Evolutionary conservation across 2,113 vertebrate genomes (phyloP).

Genomic region (Grus americana): DNA sequence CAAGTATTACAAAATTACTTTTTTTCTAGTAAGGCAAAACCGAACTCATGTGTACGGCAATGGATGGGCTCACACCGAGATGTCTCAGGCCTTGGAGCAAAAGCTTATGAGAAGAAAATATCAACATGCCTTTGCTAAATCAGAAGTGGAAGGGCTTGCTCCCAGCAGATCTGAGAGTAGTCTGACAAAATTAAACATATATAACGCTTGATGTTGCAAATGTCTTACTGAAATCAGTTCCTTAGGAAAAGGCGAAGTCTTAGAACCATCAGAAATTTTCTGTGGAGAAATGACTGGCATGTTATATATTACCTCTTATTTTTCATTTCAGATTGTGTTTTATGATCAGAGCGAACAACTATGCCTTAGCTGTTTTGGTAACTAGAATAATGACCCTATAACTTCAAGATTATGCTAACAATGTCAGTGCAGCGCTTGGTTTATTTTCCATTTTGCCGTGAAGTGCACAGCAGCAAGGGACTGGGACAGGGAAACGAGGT

Average conservation of each 20-base stretch:
- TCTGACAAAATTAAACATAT: not conserved
- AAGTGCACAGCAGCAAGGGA: too few relatives aligned
- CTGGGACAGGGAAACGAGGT: not conserved
- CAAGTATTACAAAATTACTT: not conserved
- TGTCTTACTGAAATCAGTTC: not conserved
- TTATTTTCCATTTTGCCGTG: not conserved
- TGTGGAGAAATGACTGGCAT: not conserved
- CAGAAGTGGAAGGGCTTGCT: not conserved
- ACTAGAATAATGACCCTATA: not conserved
- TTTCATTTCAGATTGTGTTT: not conserved
- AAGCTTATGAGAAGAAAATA: not conserved
- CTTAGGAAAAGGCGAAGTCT: not conserved
- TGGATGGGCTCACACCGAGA: accelerated
- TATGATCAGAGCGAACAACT: not conserved
- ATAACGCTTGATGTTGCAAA: not conserved
- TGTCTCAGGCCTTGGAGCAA: not conserved
- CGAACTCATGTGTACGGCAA: accelerated
- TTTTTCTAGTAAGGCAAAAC: not conserved
- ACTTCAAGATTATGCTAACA: not conserved
- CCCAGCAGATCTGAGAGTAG: not conserved
- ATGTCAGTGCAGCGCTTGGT: accelerated
- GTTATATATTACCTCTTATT: accelerated
- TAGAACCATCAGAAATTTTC: not conserved
- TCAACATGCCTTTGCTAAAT: not conserved
- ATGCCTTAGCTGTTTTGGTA: not conserved